Percentiles rank a stretch among this genome's conserved stretches.
These are phyloP conservation scores for Chydorus sphaericus DNA, from an alignment of 2,888 invertebrate species.

Conservation along the genomic window DNA sequence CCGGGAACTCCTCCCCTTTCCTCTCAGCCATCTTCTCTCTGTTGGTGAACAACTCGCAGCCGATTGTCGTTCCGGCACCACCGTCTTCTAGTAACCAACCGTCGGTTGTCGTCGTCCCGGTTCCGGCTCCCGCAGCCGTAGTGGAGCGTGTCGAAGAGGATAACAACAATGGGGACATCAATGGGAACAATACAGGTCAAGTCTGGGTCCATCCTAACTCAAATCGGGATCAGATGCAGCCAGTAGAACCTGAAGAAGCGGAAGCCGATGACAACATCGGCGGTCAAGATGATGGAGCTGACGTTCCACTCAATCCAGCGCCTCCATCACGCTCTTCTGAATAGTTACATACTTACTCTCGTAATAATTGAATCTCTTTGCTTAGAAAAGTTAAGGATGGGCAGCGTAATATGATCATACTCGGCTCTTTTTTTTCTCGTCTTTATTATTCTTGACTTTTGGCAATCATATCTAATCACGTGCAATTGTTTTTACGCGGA, in stretches of 20 bases:
- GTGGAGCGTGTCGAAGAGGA: neutral
- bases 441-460: too few relatives aligned
- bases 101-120: neutral
- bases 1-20: neutral
- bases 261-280: neutral
- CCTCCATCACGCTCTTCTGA: too few relatives aligned
- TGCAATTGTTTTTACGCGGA: neutral
- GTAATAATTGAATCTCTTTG: too few relatives aligned
- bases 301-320: too few relatives aligned
- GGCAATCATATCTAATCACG: constrained; percentile 1
- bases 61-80: neutral
- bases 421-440: too few relatives aligned
- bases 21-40: constrained; percentile 2
- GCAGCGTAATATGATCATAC: too few relatives aligned
- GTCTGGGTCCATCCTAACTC: constrained; percentile 11
- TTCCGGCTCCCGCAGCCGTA: neutral
- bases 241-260: neutral
- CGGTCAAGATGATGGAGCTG: neutral
- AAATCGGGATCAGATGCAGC: neutral
- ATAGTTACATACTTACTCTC: too few relatives aligned
- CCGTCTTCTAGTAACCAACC: neutral
- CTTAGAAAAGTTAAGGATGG: too few relatives aligned
- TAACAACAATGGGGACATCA: constrained; percentile 15
- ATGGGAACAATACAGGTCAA: constrained; percentile 10
- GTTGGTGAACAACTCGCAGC: neutral